These are phyloP conservation scores for Tenthredo scrophulariae DNA, from an alignment of 2,888 invertebrate species.

Conservation along the genomic window DNA sequence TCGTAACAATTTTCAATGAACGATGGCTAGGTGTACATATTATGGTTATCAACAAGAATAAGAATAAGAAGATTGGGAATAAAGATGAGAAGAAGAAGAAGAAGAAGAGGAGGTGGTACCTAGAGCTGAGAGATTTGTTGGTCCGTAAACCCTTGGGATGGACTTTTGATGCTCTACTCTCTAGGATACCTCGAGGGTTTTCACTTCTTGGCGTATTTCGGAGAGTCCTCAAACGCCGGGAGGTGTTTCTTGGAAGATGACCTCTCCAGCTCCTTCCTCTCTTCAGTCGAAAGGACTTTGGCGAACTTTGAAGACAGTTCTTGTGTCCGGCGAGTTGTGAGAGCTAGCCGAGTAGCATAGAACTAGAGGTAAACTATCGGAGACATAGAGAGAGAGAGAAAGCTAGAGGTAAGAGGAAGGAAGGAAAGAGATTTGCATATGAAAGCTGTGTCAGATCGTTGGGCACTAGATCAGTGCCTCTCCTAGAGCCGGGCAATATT, in stretches of 20 bases:
- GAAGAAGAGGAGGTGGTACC: not conserved
- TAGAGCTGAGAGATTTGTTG: not conserved
- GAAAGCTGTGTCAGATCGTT: constrained; percentile 62
- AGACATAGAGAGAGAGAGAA: constrained; percentile 54
- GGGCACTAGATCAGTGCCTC: constrained; percentile 64
- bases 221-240: constrained; percentile 22
- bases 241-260: constrained; percentile 46
- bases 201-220: constrained; percentile 8
- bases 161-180: constrained; percentile 46
- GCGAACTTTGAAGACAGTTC: constrained; percentile 33
- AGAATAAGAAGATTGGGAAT: no score
- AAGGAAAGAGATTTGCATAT: constrained; percentile 67
- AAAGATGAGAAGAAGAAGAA: no score
- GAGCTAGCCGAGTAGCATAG: not conserved
- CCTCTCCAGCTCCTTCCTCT: constrained; percentile 3
- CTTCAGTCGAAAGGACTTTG: not conserved
- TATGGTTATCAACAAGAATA: not conserved
- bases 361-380: not conserved
- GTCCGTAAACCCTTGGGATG: constrained; percentile 28
- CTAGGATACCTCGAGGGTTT: constrained; percentile 8
- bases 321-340: not conserved
- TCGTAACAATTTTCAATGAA: not conserved
- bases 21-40: not conserved
- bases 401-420: not conserved
- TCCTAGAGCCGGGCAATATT: constrained; percentile 52